Base-by-base conservation (phyloP, 2,113 vertebrate genomes). In the Nycticebus coucang region DNA sequence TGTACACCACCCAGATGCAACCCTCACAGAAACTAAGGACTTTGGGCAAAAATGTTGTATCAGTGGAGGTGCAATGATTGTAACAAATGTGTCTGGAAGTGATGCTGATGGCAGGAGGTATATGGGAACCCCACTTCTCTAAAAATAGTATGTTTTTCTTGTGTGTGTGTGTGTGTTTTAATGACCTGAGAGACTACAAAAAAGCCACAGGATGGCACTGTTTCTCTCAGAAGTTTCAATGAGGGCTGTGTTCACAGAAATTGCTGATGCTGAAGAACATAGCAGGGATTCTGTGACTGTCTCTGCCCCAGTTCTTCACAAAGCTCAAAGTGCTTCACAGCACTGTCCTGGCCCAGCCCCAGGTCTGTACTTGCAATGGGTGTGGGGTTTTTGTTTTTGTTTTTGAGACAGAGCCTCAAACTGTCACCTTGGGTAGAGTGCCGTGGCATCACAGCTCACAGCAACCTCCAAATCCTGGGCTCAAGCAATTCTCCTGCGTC, bases 201-300 rank as follows among this genome's bases (percentile, higher is more conserved):
- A 57, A 1, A 9, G 41, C 87, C 97, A 87, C 95, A 18, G 89
- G 96, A 37, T 94, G 97, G 92, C 89, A 45, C 37, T 64, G 2
- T 89, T 87, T 74, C 59, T 59, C 41, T 24, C 12, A n/a, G 69
- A 50, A 79, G 64, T 59, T 69, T 35, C 62, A 18, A 3, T 0
- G 1, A 22, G 2, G 2, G 13, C 0, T 15, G 3, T 21, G 4
- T 62, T n/a, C 24, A 37, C 17, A 19, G 12, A 24, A 8, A 0
- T 18, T 19, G 41, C 50, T 41, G 57, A 50, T 55, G 53, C 13
- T 12, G 84, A 41, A 68, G 53, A 33, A 28, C 10, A 10, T 0
- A 4, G n/a, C 22, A 4, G 53, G n/a, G 30, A 30, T 64, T 85
- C 64, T 69, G 50, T 7, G 50, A 9, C 7, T 5, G 55, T 8